Evolutionary conservation across 2,113 vertebrate species (phyloP).

Genomic region (Oceanodroma tethys): DNA sequence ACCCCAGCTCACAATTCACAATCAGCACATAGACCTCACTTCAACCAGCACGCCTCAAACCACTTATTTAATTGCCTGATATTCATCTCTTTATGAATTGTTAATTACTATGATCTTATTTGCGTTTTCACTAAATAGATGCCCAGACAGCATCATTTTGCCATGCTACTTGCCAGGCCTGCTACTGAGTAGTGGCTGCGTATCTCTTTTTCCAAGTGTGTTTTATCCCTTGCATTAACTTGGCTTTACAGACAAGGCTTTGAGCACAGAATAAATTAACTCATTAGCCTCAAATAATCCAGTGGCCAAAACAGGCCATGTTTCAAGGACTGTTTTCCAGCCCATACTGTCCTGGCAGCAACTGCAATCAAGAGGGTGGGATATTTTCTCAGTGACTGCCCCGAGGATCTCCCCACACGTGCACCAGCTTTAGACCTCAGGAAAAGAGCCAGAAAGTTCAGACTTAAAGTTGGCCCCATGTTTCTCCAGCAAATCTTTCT

Average conservation of each 20-base stretch:
- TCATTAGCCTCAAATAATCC: background rate
- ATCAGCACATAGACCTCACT: background rate
- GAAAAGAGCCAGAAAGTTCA: background rate
- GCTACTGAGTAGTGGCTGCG: background rate
- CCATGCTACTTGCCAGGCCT: background rate
- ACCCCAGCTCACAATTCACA: background rate
- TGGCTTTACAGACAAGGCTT: background rate
- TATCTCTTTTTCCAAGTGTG: background rate
- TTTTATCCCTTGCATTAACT: background rate
- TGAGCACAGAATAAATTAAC: background rate
- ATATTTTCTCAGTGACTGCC: background rate
- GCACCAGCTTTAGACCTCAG: background rate
- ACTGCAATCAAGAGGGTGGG: background rate
- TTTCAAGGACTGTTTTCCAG: background rate
- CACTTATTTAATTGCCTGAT: background rate
- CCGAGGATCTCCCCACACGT: fast-evolving
- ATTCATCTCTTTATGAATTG: background rate
- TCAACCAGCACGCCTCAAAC: background rate
- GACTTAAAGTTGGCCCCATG: fast-evolving
- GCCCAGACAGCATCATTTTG: background rate
- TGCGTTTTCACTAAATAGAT: background rate
- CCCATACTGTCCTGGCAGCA: background rate
- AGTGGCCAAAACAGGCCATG: background rate
- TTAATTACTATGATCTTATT: background rate
- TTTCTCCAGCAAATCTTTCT: background rate